These are phyloP conservation scores for Bovichtus variegatus DNA, from an alignment of 2,797 vertebrate species.

Conservation along the genomic window DNA sequence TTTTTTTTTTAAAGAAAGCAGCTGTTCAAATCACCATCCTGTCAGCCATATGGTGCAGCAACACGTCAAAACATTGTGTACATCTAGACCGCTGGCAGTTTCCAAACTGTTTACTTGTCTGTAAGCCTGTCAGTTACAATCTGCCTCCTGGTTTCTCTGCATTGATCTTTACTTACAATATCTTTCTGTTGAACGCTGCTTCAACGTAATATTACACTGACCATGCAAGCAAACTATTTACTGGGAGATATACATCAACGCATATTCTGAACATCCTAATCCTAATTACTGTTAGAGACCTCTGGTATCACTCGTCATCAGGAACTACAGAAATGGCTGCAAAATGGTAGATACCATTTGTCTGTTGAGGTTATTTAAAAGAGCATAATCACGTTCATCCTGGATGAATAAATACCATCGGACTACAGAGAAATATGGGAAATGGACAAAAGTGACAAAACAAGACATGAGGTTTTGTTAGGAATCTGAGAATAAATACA, in stretches of 20 bases:
- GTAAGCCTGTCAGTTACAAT: background rate
- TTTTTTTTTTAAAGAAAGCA: conserved; percentile 1
- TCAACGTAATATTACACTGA: background rate
- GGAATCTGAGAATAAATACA: background rate
- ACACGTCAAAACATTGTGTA: conserved; percentile 5
- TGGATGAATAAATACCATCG: background rate
- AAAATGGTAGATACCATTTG: background rate
- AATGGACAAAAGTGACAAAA: background rate
- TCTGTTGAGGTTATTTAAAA: background rate
- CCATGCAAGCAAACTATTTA: background rate
- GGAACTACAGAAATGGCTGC: no score
- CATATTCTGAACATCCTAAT: background rate
- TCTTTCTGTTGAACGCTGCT: background rate
- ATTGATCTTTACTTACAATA: background rate
- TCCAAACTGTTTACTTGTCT: background rate
- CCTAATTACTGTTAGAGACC: background rate
- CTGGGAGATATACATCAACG: background rate
- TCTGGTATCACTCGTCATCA: background rate
- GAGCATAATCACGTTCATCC: background rate
- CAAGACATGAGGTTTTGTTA: background rate
- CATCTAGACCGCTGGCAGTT: background rate
- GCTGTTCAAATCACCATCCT: background rate
- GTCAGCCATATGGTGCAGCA: conserved; percentile 25
- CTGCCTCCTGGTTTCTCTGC: background rate
- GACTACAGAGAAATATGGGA: background rate